phyloP scores from a whole-genome alignment of 1,140 invertebrate species.

The Argopecten irradians region DNA sequence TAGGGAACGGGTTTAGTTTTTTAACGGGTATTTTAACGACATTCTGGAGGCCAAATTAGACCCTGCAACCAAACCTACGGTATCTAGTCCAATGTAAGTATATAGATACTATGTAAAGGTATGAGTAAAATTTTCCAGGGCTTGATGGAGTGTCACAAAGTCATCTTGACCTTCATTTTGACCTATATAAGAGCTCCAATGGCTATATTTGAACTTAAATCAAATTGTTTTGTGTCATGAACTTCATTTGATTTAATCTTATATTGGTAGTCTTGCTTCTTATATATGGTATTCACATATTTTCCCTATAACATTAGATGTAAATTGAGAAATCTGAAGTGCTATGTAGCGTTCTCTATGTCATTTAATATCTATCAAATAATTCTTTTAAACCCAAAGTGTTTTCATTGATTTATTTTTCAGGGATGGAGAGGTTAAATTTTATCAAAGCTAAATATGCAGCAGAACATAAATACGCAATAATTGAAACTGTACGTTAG shows the following conservation, averaged over 20 bases:
- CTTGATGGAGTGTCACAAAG: no score
- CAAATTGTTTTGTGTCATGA: no score
- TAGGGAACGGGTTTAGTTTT: conserved; percentile 96
- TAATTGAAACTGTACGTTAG: conserved; percentile 78
- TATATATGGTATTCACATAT: no score
- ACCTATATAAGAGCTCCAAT: background rate
- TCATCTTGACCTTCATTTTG: background rate
- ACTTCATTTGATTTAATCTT: no score
- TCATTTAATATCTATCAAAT: no score
- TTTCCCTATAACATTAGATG: no score
- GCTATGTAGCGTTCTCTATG: no score
- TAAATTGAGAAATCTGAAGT: no score
- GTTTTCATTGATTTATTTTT: conserved; percentile 65
- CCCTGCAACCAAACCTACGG: conserved; percentile 77
- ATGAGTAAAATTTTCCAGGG: background rate
- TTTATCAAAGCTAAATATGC: conserved; percentile 98
- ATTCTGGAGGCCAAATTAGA: conserved; percentile 94
- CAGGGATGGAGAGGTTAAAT: conserved; percentile 94
- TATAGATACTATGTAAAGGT: background rate
- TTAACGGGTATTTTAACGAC: conserved; percentile 97
- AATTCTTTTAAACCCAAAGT: no score
- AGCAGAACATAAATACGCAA: conserved; percentile 91
- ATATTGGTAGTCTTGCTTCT: no score
- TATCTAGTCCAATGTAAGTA: conserved; percentile 92
- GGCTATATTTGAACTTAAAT: background rate